Conservation (phyloP, 2,113 vertebrate species). For the Tretioscincus oriximinensis region DNA sequence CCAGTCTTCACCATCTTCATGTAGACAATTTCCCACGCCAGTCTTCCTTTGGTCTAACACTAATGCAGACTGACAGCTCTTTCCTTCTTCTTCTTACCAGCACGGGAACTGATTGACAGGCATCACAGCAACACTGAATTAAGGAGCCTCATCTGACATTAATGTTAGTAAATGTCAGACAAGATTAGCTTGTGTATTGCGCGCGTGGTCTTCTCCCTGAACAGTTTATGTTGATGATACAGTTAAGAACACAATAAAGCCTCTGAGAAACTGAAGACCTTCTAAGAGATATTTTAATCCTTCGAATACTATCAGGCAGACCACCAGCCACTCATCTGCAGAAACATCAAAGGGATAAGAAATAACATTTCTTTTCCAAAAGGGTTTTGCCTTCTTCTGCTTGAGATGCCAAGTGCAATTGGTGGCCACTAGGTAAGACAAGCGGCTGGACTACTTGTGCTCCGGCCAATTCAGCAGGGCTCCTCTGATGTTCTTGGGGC, state of each 20-base stretch:
- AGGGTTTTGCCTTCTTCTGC: too few species aligned
- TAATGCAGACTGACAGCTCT: not conserved
- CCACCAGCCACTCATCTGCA: too few species aligned
- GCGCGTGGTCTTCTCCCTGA: not conserved
- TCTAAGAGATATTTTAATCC: not conserved
- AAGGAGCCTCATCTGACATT: constrained; percentile 33
- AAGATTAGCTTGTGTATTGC: constrained; percentile 47
- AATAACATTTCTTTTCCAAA: too few species aligned
- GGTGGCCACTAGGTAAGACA: too few species aligned
- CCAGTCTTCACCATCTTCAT: not conserved
- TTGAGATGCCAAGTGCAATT: too few species aligned
- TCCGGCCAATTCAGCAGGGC: too few species aligned
- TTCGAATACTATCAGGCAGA: too few species aligned
- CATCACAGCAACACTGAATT: constrained; percentile 62
- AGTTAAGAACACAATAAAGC: constrained; percentile 29
- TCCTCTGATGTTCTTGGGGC: too few species aligned
- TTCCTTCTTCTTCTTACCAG: not conserved
- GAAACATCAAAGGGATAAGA: too few species aligned
- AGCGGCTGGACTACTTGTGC: too few species aligned
- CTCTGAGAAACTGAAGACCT: not conserved
- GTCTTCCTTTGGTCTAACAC: not conserved
- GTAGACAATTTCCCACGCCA: not conserved
- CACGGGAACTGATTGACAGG: constrained; percentile 44
- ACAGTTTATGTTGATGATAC: constrained; percentile 24
- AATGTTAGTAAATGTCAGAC: constrained; percentile 61